Evolutionary conservation across 2,888 invertebrate species (phyloP), one percentile per base, ranked within the genome.

Genomic region (Synergus gifuensis): DNA sequence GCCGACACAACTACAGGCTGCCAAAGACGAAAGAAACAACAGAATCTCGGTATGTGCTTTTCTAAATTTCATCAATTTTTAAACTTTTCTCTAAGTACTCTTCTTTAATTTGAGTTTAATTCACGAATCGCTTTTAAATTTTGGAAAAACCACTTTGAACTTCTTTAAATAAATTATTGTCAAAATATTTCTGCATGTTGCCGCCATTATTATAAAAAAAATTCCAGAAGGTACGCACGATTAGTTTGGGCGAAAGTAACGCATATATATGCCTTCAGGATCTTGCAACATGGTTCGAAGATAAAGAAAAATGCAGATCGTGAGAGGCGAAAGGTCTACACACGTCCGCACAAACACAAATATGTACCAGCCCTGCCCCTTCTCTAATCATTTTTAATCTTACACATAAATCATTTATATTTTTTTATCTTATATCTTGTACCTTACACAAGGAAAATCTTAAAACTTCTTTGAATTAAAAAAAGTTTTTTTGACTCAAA

Each of bases 21-120:
- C 82, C 94, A 94, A 82, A 94, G 95, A 83, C 94, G 95, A 88
- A 96, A 96, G 88, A 95, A 95, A 28, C 93, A 94, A 81, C 93
- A 94, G 85, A 93, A 92, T 86, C 93, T 93, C 81, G 94, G 94
- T 94, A 87, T 88, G 86, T 79, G 60, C 63, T 28, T 73, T n/a
- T 62, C n/a, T 67, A n/a, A 42, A 66, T 5, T 12, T n/a, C 3
- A 46, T 63, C 2, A 16, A 3, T 28, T 64, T 11, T 22, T 16
- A 67, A 78, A 62, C 44, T 58, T 69, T 8, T 76, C 49, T 42
- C 28, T 28, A 28, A 28, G 44, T 44, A 44, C 11, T 44, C 11
- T 44, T 44, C 7, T 44, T 11, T 44, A 44, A 44, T 44, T 44
- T 11, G 5, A 44, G 2, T 11, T 44, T 11, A 2, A 2, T 44